These are phyloP conservation scores for Euclidia mi DNA, from an alignment of 2,888 invertebrate species.

Conservation along the genomic window DNA sequence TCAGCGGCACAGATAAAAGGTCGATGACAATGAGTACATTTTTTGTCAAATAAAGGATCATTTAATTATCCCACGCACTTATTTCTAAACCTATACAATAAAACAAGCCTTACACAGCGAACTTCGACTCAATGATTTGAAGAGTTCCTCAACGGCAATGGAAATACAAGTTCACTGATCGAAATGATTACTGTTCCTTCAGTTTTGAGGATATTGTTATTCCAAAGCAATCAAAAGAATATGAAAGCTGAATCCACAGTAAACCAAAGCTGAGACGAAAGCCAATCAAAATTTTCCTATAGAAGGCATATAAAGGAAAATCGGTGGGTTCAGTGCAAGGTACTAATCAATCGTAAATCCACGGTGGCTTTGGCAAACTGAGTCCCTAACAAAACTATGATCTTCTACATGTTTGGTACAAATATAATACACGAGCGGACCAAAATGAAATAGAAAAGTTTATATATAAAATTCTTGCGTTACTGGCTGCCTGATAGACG, in stretches of 20 bases:
- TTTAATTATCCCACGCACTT: too few species aligned
- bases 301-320: slow-evolving; percentile 36
- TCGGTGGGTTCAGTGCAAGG: slow-evolving; percentile 26
- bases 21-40: too few species aligned
- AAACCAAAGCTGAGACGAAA: slow-evolving; percentile 23
- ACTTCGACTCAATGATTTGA: too few species aligned
- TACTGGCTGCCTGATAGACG: too few species aligned
- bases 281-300: slow-evolving; percentile 45
- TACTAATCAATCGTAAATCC: slow-evolving; percentile 68
- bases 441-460: too few species aligned
- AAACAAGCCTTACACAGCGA: too few species aligned
- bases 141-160: too few species aligned
- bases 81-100: too few species aligned
- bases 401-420: slow-evolving; percentile 31
- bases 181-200: not conserved
- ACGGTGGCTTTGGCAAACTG: slow-evolving; percentile 46
- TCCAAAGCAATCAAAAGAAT: slow-evolving; percentile 18
- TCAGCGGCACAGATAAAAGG: too few species aligned
- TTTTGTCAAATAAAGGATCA: too few species aligned
- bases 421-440: too few species aligned
- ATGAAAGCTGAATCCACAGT: slow-evolving; percentile 19
- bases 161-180: not conserved
- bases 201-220: not conserved
- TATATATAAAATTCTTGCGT: too few species aligned
- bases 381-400: slow-evolving; percentile 43